Evolutionary conservation across 2,797 vertebrate species (phyloP).

Genomic region (Netta rufina): DNA sequence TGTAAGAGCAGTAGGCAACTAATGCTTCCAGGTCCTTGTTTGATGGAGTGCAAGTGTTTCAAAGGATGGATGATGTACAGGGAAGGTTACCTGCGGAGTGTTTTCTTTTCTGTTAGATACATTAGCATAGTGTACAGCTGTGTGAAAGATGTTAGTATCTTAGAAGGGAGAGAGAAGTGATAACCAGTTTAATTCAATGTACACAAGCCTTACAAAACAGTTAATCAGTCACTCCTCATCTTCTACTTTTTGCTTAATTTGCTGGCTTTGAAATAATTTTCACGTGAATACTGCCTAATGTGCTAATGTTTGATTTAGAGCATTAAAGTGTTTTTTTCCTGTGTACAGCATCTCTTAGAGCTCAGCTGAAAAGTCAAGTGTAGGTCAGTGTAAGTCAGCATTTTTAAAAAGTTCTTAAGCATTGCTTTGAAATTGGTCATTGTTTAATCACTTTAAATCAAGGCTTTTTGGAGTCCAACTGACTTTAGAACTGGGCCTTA

Average conservation of each 20-base stretch:
- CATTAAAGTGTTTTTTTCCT: neutral
- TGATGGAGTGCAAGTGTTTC: neutral
- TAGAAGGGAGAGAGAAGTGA: neutral
- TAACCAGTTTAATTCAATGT: neutral
- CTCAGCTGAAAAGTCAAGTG: neutral
- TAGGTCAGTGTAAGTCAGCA: neutral
- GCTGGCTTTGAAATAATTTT: neutral
- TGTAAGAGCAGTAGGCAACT: neutral
- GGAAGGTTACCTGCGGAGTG: neutral
- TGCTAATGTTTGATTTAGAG: neutral
- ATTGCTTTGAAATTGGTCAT: neutral
- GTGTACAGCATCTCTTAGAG: neutral
- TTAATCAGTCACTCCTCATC: neutral
- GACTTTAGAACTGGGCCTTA: neutral
- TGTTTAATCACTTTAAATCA: neutral
- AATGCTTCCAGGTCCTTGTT: neutral
- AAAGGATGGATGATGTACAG: neutral
- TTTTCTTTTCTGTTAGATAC: neutral
- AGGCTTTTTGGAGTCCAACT: neutral
- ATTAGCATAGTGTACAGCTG: neutral
- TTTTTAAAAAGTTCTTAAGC: neutral
- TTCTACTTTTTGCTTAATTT: neutral
- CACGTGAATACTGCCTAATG: neutral
- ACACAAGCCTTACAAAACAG: rapidly evolving
- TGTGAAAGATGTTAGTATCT: neutral